Evolutionary conservation across 2,113 vertebrate genomes (phyloP).

Genomic region (Lophius piscatorius): DNA sequence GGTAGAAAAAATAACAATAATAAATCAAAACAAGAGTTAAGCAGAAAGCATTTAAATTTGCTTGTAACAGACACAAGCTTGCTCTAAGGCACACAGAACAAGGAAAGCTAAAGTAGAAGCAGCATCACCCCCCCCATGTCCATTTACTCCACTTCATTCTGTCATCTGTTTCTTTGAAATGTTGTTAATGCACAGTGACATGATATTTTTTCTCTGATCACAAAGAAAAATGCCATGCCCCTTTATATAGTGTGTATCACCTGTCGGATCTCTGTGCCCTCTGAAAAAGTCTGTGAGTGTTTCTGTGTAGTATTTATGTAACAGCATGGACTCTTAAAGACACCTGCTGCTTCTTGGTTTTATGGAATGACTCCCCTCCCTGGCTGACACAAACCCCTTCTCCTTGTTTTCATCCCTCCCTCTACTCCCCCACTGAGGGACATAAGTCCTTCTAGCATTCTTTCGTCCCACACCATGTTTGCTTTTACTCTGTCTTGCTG

Average conservation of each 20-base stretch:
- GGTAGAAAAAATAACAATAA: conserved; percentile 44
- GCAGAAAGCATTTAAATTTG: conserved; percentile 49
- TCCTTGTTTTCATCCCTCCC: conserved; percentile 35
- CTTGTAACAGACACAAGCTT: conserved; percentile 47
- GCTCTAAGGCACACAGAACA: conserved; percentile 76
- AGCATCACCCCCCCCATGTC: conserved; percentile 33
- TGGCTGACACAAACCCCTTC: neutral
- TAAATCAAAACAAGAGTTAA: conserved; percentile 48
- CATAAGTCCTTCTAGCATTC: conserved; percentile 46
- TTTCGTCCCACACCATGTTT: conserved; percentile 14
- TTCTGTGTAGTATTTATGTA: conserved; percentile 44
- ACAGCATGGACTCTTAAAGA: conserved; percentile 54
- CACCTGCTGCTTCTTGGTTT: conserved; percentile 51
- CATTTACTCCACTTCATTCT: conserved; percentile 49
- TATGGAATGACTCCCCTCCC: conserved; percentile 22
- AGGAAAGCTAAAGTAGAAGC: conserved; percentile 62
- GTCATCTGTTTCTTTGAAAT: conserved; percentile 22
- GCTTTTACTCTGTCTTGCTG: conserved; percentile 80
- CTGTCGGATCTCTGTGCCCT: conserved; percentile 49
- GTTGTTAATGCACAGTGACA: conserved; percentile 24
- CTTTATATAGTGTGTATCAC: conserved; percentile 50
- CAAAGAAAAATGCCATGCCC: conserved; percentile 30
- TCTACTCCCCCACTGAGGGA: conserved; percentile 35
- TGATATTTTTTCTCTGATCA: conserved; percentile 34
- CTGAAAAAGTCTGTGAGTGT: conserved; percentile 35